Evolutionary conservation across 2,797 vertebrate species (phyloP).

Genomic region (Argyrosomus regius): DNA sequence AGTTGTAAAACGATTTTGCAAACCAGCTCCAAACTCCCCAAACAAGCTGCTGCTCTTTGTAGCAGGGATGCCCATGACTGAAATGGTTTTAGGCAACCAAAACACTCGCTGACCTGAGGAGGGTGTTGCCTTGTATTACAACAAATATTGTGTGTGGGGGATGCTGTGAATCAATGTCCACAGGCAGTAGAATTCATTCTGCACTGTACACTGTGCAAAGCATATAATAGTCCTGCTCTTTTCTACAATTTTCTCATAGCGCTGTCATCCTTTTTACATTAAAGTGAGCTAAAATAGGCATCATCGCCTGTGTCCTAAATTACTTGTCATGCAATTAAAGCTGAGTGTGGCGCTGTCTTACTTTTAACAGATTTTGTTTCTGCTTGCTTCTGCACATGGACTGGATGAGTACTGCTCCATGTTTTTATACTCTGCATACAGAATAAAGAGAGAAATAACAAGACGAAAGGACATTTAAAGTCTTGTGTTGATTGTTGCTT

Average conservation of each 20-base stretch:
- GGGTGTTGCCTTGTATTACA: conserved; percentile 19
- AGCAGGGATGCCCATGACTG: background rate
- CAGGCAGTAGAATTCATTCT: conserved; percentile 8
- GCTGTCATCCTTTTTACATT: conserved; percentile 17
- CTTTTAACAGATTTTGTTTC: conserved; percentile 33
- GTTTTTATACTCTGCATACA: conserved; percentile 2
- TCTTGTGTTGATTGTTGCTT: background rate
- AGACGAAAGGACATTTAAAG: conserved; percentile 19
- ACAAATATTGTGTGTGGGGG: conserved; percentile 8
- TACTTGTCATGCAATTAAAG: conserved; percentile 38
- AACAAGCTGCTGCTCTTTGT: background rate
- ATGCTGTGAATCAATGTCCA: conserved; percentile 32
- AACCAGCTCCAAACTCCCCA: background rate
- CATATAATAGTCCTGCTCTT: background rate
- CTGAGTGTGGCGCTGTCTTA: conserved; percentile 32
- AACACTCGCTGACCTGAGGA: conserved; percentile 33
- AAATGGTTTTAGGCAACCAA: conserved; percentile 24
- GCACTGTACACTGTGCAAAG: background rate
- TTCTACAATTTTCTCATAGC: background rate
- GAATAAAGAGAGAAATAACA: conserved; percentile 7
- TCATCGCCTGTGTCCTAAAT: conserved; percentile 35
- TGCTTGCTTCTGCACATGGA: conserved; percentile 39
- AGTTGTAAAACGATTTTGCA: conserved; percentile 14
- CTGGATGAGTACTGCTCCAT: background rate
- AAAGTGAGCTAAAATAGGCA: conserved; percentile 25